Evolutionary conservation across 2,888 invertebrate genomes (phyloP).

Genomic region (Trichopria drosophilae): DNA sequence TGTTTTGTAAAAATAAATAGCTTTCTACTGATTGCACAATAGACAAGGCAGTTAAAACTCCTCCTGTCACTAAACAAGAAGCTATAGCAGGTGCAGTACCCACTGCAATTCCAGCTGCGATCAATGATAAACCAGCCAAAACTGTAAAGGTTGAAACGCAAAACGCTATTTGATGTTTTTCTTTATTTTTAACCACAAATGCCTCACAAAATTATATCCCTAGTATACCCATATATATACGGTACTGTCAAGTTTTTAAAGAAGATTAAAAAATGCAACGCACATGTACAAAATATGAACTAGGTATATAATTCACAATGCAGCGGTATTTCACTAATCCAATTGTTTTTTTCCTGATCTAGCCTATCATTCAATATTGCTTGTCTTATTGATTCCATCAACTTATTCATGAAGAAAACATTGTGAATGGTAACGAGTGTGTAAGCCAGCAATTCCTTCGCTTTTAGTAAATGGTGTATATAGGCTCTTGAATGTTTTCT

Average conservation of each 20-base stretch:
- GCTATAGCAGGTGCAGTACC: constrained; percentile 16
- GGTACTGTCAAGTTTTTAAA: constrained; percentile 7
- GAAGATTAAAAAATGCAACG: constrained; percentile 11
- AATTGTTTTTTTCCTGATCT: constrained; percentile 14
- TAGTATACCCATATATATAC: too few species aligned
- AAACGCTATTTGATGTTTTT: constrained; percentile 17
- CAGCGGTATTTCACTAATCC: constrained; percentile 11
- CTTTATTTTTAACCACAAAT: constrained; percentile 13
- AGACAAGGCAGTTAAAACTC: constrained; percentile 14
- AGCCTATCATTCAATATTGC: constrained; percentile 14
- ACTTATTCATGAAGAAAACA: constrained; percentile 9
- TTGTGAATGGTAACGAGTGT: constrained; percentile 12
- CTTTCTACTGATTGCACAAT: constrained; percentile 14
- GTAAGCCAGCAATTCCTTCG: constrained; percentile 12
- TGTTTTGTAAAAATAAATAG: constrained; percentile 17
- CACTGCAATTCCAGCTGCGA: constrained; percentile 16
- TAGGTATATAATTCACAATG: constrained; percentile 5
- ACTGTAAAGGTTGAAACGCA: constrained; percentile 13
- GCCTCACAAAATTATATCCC: too few species aligned
- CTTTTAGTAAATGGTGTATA: constrained; percentile 15
- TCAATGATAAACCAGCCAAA: constrained; percentile 14
- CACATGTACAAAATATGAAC: constrained; percentile 4
- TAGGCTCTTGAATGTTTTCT: constrained; percentile 14
- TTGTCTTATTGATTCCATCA: constrained; percentile 9
- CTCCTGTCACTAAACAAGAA: constrained; percentile 15